Conservation (phyloP, 2,797 vertebrate genomes). For the Danio choprae region DNA sequence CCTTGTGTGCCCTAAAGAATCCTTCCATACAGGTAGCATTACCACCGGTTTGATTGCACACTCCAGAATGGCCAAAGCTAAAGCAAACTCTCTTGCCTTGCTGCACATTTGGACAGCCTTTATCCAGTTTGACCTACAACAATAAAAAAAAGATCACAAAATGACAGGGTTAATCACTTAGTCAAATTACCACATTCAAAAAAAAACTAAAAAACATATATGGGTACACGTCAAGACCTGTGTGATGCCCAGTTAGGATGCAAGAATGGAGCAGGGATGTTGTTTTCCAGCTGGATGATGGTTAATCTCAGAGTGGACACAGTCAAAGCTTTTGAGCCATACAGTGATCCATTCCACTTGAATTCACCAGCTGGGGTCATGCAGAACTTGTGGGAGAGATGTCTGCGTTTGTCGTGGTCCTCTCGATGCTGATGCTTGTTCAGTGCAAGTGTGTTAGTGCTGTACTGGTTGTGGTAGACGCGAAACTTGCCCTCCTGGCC, state of each 20-base stretch:
- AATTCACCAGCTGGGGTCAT: constrained; percentile 93
- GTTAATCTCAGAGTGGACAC: constrained; percentile 93
- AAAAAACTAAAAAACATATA: background rate
- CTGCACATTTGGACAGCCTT: constrained; percentile 99
- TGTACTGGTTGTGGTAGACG: constrained; percentile 97
- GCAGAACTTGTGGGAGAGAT: constrained; percentile 98
- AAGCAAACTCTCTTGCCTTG: constrained; percentile 96
- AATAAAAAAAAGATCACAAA: background rate
- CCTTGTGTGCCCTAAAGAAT: constrained; percentile 96
- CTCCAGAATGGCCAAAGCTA: constrained; percentile 96
- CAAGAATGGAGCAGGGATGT: constrained; percentile 92
- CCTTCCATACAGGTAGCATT: constrained; percentile 95
- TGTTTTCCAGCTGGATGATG: constrained; percentile 96
- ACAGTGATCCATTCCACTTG: constrained; percentile 97
- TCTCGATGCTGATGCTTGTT: constrained; percentile 99
- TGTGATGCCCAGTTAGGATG: constrained; percentile 99
- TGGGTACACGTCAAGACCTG: constrained; percentile 78
- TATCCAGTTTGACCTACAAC: constrained; percentile 94
- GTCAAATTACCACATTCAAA: background rate
- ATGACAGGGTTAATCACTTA: background rate
- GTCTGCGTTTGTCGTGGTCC: constrained; percentile 97
- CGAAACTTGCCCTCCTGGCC: constrained; percentile 96
- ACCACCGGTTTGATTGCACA: constrained; percentile 98
- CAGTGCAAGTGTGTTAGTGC: constrained; percentile 93
- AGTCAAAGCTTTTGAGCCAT: constrained; percentile 91